Conservation (phyloP, 2,888 invertebrate genomes). For the Macroteleia sp. region DNA sequence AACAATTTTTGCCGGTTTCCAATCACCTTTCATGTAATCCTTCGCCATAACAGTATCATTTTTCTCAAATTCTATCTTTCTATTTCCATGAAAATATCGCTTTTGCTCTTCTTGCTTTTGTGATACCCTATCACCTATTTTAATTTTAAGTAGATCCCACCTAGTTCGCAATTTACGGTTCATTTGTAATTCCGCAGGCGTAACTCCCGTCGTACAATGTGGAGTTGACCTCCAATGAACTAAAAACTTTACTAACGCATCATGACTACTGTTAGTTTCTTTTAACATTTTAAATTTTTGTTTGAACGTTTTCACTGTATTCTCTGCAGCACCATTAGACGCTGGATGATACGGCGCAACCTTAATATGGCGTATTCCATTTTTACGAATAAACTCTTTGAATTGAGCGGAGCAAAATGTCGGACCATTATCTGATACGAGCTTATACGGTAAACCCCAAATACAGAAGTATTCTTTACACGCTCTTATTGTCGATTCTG, state of each 20-base stretch:
- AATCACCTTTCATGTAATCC: conserved; percentile 32
- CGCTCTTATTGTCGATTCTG: conserved; percentile 7
- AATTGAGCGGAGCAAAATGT: background rate
- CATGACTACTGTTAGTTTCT: background rate
- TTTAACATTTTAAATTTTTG: conserved; percentile 56
- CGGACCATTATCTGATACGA: background rate
- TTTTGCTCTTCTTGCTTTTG: conserved; percentile 20
- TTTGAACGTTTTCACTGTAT: conserved; percentile 60
- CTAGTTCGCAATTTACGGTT: conserved; percentile 36
- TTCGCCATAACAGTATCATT: conserved; percentile 31
- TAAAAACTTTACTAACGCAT: conserved; percentile 60
- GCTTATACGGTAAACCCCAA: background rate
- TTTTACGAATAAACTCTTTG: too few species aligned
- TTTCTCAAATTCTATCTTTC: conserved; percentile 15
- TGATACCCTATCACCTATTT: background rate
- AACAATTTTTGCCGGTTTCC: conserved; percentile 20
- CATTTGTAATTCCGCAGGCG: background rate
- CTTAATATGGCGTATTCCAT: background rate
- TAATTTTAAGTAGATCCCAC: conserved; percentile 31
- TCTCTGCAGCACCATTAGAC: conserved; percentile 56
- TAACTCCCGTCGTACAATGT: conserved; percentile 45
- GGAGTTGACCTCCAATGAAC: conserved; percentile 60
- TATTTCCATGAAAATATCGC: conserved; percentile 33
- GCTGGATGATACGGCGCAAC: conserved; percentile 11
- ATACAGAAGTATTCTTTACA: too few species aligned